Conservation (phyloP, 1,140 invertebrate species). For the Helicoverpa armigera region DNA sequence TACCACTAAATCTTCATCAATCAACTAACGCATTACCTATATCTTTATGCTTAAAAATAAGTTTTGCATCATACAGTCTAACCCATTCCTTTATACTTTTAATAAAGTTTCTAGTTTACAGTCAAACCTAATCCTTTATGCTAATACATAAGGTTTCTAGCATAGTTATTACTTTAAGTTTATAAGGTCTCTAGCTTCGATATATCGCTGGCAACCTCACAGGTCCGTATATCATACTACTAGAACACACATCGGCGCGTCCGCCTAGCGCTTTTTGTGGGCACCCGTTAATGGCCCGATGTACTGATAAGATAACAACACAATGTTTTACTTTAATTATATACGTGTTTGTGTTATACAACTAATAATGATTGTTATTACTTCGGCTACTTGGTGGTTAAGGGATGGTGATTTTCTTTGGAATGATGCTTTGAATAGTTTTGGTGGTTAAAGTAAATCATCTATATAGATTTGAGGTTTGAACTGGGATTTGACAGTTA, state of each 20-base stretch:
- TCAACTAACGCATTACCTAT: too few relatives aligned
- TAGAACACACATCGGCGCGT: conserved; percentile 59
- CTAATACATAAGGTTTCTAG: too few relatives aligned
- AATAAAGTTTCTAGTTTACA: too few relatives aligned
- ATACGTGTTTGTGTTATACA: conserved; percentile 68
- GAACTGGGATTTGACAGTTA: neutral
- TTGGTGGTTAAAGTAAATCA: neutral
- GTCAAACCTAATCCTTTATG: too few relatives aligned
- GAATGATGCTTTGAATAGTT: neutral
- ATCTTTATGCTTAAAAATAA: too few relatives aligned
- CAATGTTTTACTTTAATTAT: conserved; percentile 83
- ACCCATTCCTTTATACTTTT: too few relatives aligned
- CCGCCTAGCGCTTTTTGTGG: conserved; percentile 72
- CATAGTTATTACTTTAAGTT: too few relatives aligned
- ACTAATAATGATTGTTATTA: conserved; percentile 56
- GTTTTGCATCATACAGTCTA: too few relatives aligned
- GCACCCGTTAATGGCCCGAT: conserved; percentile 81
- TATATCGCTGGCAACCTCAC: too few relatives aligned
- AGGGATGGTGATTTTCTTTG: conserved; percentile 5
- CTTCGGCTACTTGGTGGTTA: conserved; percentile 48
- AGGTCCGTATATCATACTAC: conserved; percentile 56
- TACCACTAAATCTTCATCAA: too few relatives aligned
- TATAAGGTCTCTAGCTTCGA: too few relatives aligned
- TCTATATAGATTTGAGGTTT: neutral
- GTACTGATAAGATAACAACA: conserved; percentile 80